These are phyloP conservation scores for Gopherus flavomarginatus DNA, from an alignment of 2,113 vertebrate species.

Conservation along the genomic window DNA sequence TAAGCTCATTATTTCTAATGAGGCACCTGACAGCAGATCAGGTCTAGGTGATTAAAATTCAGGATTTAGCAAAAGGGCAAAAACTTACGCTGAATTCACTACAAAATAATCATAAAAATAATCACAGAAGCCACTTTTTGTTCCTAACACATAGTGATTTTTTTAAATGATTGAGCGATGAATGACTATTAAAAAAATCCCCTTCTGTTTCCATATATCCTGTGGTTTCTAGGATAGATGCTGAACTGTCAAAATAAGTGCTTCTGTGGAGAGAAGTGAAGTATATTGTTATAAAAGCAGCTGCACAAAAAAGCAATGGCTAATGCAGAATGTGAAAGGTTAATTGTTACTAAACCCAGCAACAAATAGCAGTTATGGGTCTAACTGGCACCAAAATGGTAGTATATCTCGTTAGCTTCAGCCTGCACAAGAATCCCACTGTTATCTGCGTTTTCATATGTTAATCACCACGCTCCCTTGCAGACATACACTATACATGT, in stretches of 20 bases:
- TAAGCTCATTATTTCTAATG: background rate
- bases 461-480: constrained; percentile 3
- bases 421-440: constrained; percentile 66
- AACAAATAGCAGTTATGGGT: constrained; percentile 18
- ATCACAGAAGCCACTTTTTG: background rate
- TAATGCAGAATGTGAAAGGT: constrained; percentile 54
- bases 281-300: constrained; percentile 42
- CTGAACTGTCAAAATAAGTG: background rate
- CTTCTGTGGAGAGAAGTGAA: background rate
- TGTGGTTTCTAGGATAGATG: background rate
- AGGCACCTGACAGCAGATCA: accelerated
- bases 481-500: background rate
- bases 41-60: accelerated
- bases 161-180: background rate
- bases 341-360: constrained; percentile 55
- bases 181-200: background rate
- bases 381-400: constrained; percentile 49
- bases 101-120: background rate
- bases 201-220: background rate
- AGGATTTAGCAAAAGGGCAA: background rate
- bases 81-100: accelerated
- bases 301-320: constrained; percentile 43
- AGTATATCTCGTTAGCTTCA: constrained; percentile 8
- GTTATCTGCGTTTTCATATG: constrained; percentile 69
- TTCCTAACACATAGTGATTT: accelerated